Conservation (phyloP, 2,797 vertebrate species). For the Eleutherodactylus coqui region DNA sequence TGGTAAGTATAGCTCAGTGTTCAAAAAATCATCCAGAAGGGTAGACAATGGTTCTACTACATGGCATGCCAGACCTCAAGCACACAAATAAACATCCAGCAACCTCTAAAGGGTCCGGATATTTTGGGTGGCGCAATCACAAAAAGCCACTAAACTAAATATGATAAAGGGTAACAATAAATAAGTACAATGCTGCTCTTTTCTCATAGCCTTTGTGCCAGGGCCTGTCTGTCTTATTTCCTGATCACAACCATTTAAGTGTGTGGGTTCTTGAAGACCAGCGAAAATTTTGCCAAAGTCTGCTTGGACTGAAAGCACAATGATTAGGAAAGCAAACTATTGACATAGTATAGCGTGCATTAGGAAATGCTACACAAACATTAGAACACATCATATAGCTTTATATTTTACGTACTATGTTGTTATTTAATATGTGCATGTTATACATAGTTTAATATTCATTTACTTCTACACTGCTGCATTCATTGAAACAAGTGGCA, state of each 20-base stretch:
- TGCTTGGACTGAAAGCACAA: background rate
- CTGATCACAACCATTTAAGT: background rate
- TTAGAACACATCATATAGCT: too few relatives aligned
- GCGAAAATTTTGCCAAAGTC: background rate
- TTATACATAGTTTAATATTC: too few relatives aligned
- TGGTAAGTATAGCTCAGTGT: background rate
- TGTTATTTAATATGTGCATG: too few relatives aligned
- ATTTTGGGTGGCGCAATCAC: slow-evolving; percentile 21
- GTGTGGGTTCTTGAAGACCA: background rate
- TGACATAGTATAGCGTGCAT: background rate
- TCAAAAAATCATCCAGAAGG: background rate
- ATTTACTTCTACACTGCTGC: too few relatives aligned
- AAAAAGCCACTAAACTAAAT: slow-evolving; percentile 31
- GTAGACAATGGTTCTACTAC: background rate
- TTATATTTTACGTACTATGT: too few relatives aligned
- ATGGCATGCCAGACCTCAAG: slow-evolving; percentile 38
- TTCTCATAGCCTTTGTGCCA: background rate
- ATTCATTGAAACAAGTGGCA: too few relatives aligned
- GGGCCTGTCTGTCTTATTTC: background rate
- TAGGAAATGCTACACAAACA: background rate
- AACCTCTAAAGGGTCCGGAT: background rate
- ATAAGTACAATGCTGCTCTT: slow-evolving; percentile 9
- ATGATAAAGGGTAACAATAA: slow-evolving; percentile 30
- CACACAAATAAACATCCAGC: slow-evolving; percentile 7
- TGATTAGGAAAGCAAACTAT: background rate